Evolutionary conservation across 1,140 invertebrate species (phyloP).

Genomic region (Drosophila takahashii): DNA sequence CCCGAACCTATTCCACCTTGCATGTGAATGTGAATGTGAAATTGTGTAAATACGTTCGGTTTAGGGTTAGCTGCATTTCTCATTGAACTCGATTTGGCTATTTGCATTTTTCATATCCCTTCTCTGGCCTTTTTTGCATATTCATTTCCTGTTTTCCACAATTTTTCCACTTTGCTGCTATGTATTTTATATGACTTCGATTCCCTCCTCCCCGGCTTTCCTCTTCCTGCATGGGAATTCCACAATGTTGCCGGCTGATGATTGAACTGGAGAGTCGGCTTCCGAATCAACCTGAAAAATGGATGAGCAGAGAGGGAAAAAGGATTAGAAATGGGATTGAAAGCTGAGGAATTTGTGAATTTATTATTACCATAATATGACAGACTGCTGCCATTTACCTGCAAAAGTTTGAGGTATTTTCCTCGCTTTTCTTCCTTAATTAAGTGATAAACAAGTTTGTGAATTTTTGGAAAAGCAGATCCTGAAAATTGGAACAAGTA

Average conservation of each 20-base stretch:
- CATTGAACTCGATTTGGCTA: constrained; percentile 77
- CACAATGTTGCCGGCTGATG: constrained; percentile 27
- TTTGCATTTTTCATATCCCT: constrained; percentile 81
- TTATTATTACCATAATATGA: background rate
- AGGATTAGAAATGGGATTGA: constrained; percentile 16
- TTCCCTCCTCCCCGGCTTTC: constrained; percentile 6
- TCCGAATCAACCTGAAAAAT: constrained; percentile 33
- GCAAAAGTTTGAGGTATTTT: no score
- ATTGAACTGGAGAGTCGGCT: constrained; percentile 28
- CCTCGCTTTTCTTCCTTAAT: background rate
- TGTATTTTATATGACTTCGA: constrained; percentile 55
- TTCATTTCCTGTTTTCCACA: constrained; percentile 72
- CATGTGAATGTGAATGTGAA: constrained; percentile 8
- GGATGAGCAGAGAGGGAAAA: constrained; percentile 7
- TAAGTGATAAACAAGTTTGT: no score
- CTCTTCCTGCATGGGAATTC: constrained; percentile 8
- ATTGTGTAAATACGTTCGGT: constrained; percentile 56
- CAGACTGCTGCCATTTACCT: background rate
- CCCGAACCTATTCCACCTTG: constrained; percentile 4
- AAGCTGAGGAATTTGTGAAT: background rate
- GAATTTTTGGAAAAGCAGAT: no score
- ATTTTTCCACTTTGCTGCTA: constrained; percentile 52
- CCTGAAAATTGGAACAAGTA: no score
- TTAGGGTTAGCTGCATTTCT: constrained; percentile 64
- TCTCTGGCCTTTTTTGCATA: constrained; percentile 71